phyloP scores from a whole-genome alignment of 1,140 invertebrate genomes.

The Scylla paramamosain region DNA sequence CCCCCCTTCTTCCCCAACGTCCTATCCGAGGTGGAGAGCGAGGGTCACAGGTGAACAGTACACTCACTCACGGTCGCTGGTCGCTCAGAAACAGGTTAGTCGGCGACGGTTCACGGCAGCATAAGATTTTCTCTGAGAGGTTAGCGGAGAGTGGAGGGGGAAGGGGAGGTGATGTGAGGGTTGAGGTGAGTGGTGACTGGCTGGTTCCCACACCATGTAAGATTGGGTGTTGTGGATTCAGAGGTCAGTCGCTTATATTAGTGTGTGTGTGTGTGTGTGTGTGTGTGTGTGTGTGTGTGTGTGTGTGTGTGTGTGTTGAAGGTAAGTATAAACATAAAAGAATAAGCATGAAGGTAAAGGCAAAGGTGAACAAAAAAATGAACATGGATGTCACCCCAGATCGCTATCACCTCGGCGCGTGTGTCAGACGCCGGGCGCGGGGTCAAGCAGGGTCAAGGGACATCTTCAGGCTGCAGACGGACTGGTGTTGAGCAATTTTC shows the following conservation, averaged over 20 bases:
- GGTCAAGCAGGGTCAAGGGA: neutral
- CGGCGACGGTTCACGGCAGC: neutral
- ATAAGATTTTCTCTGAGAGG: neutral
- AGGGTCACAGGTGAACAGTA: conserved; percentile 28
- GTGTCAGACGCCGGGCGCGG: neutral
- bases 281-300: conserved; percentile 20
- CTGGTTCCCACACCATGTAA: neutral
- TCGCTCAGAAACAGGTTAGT: neutral
- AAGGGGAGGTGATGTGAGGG: neutral
- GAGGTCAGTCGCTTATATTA: neutral
- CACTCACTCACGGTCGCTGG: conserved; percentile 21
- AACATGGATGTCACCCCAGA: no score
- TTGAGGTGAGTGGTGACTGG: neutral
- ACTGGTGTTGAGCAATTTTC: neutral
- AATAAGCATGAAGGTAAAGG: neutral
- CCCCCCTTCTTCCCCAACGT: neutral
- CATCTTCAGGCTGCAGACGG: neutral
- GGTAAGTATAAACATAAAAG: neutral
- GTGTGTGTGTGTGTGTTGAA: neutral
- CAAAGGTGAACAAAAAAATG: no score
- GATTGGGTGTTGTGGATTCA: neutral
- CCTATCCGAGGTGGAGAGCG: neutral
- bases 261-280: conserved; percentile 11
- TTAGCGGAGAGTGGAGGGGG: neutral
- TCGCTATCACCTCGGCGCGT: no score